Evolutionary conservation across 2,888 invertebrate species (phyloP).

Genomic region (Margaritifera margaritifera): DNA sequence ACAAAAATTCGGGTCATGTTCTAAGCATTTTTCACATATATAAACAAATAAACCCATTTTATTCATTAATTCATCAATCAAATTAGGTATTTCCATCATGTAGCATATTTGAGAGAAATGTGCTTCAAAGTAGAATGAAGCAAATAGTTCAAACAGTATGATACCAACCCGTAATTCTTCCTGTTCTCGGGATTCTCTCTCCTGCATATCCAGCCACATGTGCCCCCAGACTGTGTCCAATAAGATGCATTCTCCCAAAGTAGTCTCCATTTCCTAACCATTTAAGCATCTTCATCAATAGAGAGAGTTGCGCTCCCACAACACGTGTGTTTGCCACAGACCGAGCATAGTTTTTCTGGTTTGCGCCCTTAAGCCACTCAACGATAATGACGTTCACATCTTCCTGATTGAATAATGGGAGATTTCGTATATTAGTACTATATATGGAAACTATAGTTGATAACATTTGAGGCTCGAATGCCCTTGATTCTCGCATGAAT

Average conservation of each 20-base stretch:
- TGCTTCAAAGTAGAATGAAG: background rate
- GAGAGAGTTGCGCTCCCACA: slow-evolving; percentile 64
- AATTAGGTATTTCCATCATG: too few species aligned
- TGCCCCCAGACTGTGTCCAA: slow-evolving; percentile 90
- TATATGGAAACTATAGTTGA: too few species aligned
- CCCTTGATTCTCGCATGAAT: too few species aligned
- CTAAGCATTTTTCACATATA: too few species aligned
- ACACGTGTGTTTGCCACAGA: slow-evolving; percentile 68
- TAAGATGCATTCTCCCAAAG: slow-evolving; percentile 79
- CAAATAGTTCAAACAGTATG: background rate
- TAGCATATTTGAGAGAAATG: too few species aligned
- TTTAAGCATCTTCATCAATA: slow-evolving; percentile 49
- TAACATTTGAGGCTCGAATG: too few species aligned
- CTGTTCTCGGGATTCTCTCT: slow-evolving; percentile 71
- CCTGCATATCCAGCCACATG: slow-evolving; percentile 92
- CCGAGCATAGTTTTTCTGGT: slow-evolving; percentile 57
- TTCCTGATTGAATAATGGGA: slow-evolving; percentile 18
- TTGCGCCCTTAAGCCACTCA: slow-evolving; percentile 48
- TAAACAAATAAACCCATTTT: too few species aligned
- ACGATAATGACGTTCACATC: slow-evolving; percentile 46
- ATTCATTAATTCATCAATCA: too few species aligned
- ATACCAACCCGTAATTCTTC: slow-evolving; percentile 62
- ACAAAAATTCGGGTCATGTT: too few species aligned
- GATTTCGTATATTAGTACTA: too few species aligned
- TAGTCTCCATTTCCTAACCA: slow-evolving; percentile 15